These are phyloP conservation scores for Halictus ligatus DNA, from an alignment of 2,888 invertebrate genomes.

Conservation along the genomic window DNA sequence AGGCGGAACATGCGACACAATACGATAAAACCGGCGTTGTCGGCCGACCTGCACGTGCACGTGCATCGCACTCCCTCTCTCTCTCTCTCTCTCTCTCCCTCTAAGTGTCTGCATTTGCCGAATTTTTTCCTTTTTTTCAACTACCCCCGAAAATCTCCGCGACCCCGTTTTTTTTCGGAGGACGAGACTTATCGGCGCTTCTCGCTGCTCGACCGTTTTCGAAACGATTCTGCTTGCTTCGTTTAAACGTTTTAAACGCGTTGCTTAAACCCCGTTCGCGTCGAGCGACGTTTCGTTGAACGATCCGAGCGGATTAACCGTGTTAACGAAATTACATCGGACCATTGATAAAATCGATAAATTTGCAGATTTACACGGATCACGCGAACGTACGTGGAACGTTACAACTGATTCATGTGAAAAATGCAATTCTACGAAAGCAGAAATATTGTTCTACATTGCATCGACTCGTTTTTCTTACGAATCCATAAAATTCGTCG, in stretches of 20 bases:
- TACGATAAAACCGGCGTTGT: conserved; percentile 7
- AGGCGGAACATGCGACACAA: conserved; percentile 2
- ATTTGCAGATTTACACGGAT: not conserved
- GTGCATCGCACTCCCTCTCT: not conserved
- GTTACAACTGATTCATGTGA: no score
- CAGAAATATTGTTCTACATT: not conserved
- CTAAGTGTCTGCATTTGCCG: not conserved
- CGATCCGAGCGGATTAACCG: no score
- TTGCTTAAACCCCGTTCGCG: no score
- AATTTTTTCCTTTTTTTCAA: not conserved
- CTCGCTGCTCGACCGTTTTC: not conserved
- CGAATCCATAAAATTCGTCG: not conserved
- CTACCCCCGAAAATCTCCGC: not conserved
- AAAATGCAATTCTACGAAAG: no score
- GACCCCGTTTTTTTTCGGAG: not conserved
- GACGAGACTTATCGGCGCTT: not conserved
- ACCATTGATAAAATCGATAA: not conserved
- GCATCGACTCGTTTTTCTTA: not conserved
- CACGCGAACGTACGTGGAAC: no score
- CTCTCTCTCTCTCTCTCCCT: not conserved
- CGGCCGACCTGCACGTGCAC: not conserved
- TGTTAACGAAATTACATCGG: not conserved
- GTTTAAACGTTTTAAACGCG: not conserved
- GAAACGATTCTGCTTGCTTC: not conserved
- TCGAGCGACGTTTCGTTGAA: no score